phyloP scores from a whole-genome alignment of 2,113 vertebrate species.

The Crypturellus undulatus region DNA sequence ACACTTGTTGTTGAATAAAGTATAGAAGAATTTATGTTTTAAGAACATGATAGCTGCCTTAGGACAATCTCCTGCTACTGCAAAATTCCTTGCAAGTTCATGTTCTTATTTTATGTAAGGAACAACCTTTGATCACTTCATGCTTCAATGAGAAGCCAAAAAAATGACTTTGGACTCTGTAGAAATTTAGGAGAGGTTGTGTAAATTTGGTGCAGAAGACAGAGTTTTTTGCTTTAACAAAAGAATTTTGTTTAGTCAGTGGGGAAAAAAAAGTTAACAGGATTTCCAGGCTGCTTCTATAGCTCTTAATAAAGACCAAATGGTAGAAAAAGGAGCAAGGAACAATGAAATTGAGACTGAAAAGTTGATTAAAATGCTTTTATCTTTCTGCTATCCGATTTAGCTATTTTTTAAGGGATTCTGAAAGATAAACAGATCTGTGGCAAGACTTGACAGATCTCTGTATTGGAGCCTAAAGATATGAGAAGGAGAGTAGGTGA shows the following conservation, averaged over 20 bases:
- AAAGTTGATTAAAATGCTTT: neutral
- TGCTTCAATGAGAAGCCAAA: neutral
- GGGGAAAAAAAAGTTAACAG: rapidly evolving
- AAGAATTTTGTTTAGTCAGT: neutral
- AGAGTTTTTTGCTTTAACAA: neutral
- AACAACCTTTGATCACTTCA: neutral
- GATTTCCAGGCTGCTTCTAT: neutral
- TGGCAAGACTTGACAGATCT: neutral
- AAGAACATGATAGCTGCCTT: neutral
- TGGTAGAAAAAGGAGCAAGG: neutral
- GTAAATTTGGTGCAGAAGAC: neutral
- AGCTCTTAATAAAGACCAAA: neutral
- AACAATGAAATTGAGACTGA: neutral
- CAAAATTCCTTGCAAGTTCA: neutral
- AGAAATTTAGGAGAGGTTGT: neutral
- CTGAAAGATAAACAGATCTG: neutral
- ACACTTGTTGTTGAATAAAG: neutral
- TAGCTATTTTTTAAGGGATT: neutral
- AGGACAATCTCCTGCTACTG: neutral
- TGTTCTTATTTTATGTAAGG: neutral
- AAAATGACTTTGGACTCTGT: neutral
- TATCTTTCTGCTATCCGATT: neutral
- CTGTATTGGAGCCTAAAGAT: neutral
- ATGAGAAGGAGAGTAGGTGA: no score
- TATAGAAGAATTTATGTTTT: no score